A percentile compares a stretch with the other conserved stretches of the same genome.
phyloP scores from a whole-genome alignment of 2,888 invertebrate species.

The Epinotia nisella region DNA sequence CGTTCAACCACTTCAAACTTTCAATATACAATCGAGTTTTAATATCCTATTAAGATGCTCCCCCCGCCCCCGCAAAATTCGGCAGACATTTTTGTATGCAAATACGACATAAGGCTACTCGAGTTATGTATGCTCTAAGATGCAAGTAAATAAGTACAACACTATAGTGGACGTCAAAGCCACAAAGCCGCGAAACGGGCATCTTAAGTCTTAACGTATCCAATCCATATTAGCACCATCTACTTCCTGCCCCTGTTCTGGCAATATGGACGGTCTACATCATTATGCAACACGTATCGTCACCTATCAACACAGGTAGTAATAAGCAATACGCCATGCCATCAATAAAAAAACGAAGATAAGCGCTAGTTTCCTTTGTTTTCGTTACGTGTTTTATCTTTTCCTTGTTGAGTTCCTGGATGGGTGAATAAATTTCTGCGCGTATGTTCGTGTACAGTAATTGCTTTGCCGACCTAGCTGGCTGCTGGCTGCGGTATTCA shows the following conservation, averaged over 20 bases:
- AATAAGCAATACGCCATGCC: constrained; percentile 41
- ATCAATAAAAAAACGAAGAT: constrained; percentile 40
- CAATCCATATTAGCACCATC: background rate
- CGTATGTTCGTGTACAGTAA: constrained; percentile 19
- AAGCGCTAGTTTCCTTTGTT: constrained; percentile 41
- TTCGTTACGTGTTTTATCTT: constrained; percentile 44
- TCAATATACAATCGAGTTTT: no score
- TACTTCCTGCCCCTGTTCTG: background rate
- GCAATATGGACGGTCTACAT: background rate
- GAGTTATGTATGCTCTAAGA: no score
- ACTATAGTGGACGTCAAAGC: background rate
- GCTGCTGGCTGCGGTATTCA: no score
- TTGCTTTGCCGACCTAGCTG: constrained; percentile 15
- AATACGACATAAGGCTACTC: no score
- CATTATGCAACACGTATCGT: constrained; percentile 38
- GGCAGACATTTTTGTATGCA: no score
- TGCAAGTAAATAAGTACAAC: background rate
- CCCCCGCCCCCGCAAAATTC: no score
- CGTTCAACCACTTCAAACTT: no score
- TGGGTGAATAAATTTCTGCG: constrained; percentile 41
- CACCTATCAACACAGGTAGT: constrained; percentile 30
- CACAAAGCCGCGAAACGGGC: background rate
- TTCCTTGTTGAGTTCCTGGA: constrained; percentile 43
- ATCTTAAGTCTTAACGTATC: background rate
- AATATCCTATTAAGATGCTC: no score